Conservation (phyloP, 2,888 invertebrate genomes). For the Ferdinandea cuprea region DNA sequence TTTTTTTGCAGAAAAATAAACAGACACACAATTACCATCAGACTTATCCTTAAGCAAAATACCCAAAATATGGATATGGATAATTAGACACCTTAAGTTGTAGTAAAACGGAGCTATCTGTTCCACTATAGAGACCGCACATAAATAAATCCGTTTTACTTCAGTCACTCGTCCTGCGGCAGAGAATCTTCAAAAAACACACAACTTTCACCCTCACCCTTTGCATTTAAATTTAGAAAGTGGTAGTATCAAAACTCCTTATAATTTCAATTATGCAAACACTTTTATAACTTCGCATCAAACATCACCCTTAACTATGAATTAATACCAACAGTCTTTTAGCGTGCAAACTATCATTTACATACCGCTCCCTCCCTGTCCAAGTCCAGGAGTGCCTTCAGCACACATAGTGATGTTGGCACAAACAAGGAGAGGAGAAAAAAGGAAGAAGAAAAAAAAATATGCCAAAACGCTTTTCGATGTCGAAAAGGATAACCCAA, state of each 20-base stretch:
- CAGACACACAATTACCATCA: no score
- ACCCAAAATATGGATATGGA: no score
- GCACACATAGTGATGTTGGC: slow-evolving; percentile 19
- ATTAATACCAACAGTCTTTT: slow-evolving; percentile 52
- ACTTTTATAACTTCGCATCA: slow-evolving; percentile 49
- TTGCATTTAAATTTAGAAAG: neutral
- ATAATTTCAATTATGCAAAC: slow-evolving; percentile 64
- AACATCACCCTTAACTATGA: slow-evolving; percentile 35
- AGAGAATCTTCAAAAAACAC: neutral
- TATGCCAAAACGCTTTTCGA: slow-evolving; percentile 71
- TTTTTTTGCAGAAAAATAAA: no score
- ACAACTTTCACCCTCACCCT: neutral
- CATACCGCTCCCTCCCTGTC: slow-evolving; percentile 15
- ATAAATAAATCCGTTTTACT: no score
- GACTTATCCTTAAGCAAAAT: no score
- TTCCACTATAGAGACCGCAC: no score
- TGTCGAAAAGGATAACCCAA: slow-evolving; percentile 75
- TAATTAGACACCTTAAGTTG: no score
- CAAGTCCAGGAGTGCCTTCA: slow-evolving; percentile 4
- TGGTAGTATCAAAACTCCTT: slow-evolving; percentile 21
- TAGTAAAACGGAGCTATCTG: no score
- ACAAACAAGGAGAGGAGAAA: slow-evolving; percentile 23
- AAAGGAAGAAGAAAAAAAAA: slow-evolving; percentile 24
- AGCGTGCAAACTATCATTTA: slow-evolving; percentile 50
- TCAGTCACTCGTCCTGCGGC: no score